These are phyloP conservation scores for Bombus cullumanus DNA, from an alignment of 1,140 invertebrate species.

Conservation along the genomic window DNA sequence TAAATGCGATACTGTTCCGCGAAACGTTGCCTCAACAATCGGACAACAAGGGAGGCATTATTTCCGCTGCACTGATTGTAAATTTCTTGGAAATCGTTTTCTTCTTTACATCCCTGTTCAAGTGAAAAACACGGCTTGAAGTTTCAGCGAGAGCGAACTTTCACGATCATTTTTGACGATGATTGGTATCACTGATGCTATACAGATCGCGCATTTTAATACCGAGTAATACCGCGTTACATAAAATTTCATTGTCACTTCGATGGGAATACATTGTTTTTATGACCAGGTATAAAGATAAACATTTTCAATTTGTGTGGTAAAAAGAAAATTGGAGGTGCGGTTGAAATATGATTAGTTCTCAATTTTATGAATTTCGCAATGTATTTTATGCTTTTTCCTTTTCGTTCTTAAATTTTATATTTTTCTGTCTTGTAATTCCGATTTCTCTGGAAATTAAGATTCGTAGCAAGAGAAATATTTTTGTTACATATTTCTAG, in stretches of 20 bases:
- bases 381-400: neutral
- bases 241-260: neutral
- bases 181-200: slow-evolving; percentile 13
- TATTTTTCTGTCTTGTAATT: no score
- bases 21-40: slow-evolving; percentile 28
- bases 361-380: no score
- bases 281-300: neutral
- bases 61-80: slow-evolving; percentile 27
- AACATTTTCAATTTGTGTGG: slow-evolving; percentile 14
- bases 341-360: no score
- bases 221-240: neutral
- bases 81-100: slow-evolving; percentile 41
- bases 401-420: no score
- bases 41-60: slow-evolving; percentile 14
- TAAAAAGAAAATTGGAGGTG: neutral
- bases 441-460: no score
- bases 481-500: no score
- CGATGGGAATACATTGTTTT: neutral
- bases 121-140: slow-evolving; percentile 26
- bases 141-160: slow-evolving; percentile 40
- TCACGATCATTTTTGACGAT: slow-evolving; percentile 39
- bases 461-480: no score
- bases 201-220: slow-evolving; percentile 17
- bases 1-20: slow-evolving; percentile 17
- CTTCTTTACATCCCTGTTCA: slow-evolving; percentile 43